These are phyloP conservation scores for Lasioglossum lativentre DNA, from an alignment of 2,888 invertebrate genomes.

Conservation along the genomic window DNA sequence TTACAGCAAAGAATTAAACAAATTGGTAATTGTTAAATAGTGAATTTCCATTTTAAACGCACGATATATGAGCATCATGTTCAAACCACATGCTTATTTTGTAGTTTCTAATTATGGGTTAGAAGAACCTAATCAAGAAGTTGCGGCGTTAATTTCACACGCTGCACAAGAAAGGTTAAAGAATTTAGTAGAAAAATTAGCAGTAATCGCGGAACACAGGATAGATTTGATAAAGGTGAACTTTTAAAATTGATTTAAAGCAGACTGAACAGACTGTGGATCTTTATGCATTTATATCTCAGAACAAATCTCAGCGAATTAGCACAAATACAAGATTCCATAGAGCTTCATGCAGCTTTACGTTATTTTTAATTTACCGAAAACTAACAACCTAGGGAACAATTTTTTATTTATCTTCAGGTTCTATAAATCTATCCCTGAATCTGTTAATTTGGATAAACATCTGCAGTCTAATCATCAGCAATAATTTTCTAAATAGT, in stretches of 20 bases:
- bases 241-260: constrained; percentile 12
- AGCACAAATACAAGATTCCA: not conserved
- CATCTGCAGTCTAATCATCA: constrained; percentile 10
- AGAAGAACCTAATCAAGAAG: constrained; percentile 94
- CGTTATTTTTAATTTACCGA: constrained; percentile 8
- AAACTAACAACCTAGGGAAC: not conserved
- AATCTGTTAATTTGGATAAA: not conserved
- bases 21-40: constrained; percentile 85
- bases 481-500: constrained; percentile 24
- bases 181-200: constrained; percentile 95
- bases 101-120: constrained; percentile 89
- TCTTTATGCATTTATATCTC: not conserved
- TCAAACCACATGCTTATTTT: constrained; percentile 47
- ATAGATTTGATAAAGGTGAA: constrained; percentile 95
- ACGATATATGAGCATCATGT: not conserved
- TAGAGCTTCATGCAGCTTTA: constrained; percentile 1
- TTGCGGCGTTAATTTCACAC: constrained; percentile 96
- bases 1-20: constrained; percentile 92
- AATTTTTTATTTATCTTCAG: not conserved
- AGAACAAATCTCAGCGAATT: not conserved
- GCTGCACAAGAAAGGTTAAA: constrained; percentile 97
- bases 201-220: constrained; percentile 97
- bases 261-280: constrained; percentile 9
- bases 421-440: not conserved
- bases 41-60: constrained; percentile 2